Evolutionary conservation across 2,113 vertebrate genomes (phyloP).

Genomic region (Corapipo altera): DNA sequence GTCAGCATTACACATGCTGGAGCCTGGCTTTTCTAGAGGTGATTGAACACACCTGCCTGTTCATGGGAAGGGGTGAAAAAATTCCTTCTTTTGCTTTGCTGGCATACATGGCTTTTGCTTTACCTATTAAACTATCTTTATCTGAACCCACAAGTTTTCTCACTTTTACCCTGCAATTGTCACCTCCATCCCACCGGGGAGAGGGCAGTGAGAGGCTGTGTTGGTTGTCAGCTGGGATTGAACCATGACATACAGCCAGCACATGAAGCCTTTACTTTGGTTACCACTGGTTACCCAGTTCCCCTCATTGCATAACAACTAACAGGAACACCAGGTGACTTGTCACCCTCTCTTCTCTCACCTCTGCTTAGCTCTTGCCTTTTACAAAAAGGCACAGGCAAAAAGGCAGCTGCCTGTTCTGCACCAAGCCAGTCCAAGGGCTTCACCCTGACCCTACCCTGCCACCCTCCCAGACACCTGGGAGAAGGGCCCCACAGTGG

Average conservation of each 20-base stretch:
- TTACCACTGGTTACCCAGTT: not conserved
- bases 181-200: not conserved
- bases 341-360: not conserved
- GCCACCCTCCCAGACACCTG: not conserved
- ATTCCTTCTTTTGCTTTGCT: not conserved
- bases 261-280: not conserved
- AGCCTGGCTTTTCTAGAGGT: not conserved
- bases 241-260: not conserved
- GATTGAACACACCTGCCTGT: not conserved
- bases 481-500: not conserved
- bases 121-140: not conserved
- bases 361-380: not conserved
- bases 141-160: not conserved
- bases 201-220: not conserved
- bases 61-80: not conserved
- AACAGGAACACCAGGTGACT: not conserved
- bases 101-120: not conserved
- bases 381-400: not conserved
- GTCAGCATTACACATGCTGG: not conserved
- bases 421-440: not conserved
- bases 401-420: not conserved
- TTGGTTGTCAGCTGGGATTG: not conserved
- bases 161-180: not conserved
- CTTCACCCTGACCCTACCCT: not conserved
- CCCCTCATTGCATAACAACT: accelerated